Conservation (phyloP, 2,113 vertebrate genomes). For the Ceyx cyanopectus region DNA sequence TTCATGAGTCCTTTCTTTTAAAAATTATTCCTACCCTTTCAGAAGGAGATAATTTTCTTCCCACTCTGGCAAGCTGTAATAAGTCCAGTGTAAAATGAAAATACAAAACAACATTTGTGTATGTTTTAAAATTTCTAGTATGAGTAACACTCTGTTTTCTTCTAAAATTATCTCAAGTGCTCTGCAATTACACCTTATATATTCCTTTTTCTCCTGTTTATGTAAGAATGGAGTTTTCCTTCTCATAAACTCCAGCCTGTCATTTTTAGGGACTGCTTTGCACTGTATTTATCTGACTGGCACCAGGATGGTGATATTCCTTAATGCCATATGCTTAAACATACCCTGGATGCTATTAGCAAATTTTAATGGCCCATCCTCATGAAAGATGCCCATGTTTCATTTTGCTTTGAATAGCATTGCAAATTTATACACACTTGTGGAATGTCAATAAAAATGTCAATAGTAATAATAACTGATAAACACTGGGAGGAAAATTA, state of each 20-base stretch:
- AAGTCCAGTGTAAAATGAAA: neutral
- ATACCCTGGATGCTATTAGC: neutral
- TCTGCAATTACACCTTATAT: neutral
- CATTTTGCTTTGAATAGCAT: neutral
- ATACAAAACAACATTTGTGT: neutral
- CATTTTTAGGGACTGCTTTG: neutral
- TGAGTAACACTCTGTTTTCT: neutral
- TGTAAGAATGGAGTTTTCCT: neutral
- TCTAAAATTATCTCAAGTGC: neutral
- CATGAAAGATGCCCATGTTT: neutral
- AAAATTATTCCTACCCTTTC: neutral
- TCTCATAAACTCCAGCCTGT: neutral
- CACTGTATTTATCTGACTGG: neutral
- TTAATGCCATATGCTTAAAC: neutral
- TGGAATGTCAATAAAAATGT: neutral
- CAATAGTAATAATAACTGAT: neutral
- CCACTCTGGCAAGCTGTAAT: neutral
- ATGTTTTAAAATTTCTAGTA: neutral
- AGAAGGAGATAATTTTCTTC: neutral
- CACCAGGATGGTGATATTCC: neutral
- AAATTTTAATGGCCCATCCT: constrained; percentile 3
- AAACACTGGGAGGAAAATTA: neutral
- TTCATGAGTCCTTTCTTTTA: neutral
- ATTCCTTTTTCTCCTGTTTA: neutral
- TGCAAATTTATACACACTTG: neutral